Evolutionary conservation across 2,113 vertebrate species (phyloP).

Genomic region (Tauraco erythrolophus): DNA sequence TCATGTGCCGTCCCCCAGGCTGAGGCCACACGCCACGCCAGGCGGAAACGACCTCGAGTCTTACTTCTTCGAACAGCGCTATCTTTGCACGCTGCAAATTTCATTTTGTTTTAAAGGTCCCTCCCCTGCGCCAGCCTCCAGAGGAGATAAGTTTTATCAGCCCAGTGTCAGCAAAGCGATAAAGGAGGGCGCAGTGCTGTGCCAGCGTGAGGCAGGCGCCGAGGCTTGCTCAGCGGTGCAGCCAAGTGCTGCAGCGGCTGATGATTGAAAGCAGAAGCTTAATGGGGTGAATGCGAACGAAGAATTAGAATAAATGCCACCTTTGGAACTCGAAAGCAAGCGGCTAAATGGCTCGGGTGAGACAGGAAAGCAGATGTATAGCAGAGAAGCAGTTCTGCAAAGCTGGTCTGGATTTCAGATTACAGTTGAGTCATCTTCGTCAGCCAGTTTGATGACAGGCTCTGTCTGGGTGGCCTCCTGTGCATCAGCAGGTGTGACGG

Average conservation of each 20-base stretch:
- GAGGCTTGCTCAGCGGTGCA: not conserved
- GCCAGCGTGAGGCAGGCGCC: not conserved
- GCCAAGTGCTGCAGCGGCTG: conserved; percentile 44
- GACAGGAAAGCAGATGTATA: not conserved
- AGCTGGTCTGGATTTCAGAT: not conserved
- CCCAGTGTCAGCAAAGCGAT: not conserved
- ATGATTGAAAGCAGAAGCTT: conserved; percentile 58
- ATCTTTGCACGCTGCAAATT: not conserved
- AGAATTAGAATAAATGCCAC: conserved; percentile 62
- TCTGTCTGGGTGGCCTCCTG: not conserved
- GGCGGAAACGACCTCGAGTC: not conserved
- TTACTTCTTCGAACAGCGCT: not conserved
- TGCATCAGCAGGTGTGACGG: not conserved
- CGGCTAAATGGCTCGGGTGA: conserved; percentile 8
- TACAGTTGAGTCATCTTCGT: not conserved
- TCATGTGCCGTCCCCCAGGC: not conserved
- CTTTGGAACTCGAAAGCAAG: conserved; percentile 31
- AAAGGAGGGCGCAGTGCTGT: not conserved
- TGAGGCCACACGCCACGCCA: not conserved
- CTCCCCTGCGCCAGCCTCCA: not conserved
- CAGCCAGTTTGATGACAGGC: not conserved
- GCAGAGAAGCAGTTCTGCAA: not conserved
- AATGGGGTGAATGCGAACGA: conserved; percentile 47
- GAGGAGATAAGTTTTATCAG: conserved; percentile 47
- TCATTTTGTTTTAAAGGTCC: not conserved